A percentile compares a stretch with the other conserved stretches of the same genome.
Evolutionary conservation across 2,888 invertebrate species (phyloP).

Genomic region (Pachliopta kotzebuea): DNA sequence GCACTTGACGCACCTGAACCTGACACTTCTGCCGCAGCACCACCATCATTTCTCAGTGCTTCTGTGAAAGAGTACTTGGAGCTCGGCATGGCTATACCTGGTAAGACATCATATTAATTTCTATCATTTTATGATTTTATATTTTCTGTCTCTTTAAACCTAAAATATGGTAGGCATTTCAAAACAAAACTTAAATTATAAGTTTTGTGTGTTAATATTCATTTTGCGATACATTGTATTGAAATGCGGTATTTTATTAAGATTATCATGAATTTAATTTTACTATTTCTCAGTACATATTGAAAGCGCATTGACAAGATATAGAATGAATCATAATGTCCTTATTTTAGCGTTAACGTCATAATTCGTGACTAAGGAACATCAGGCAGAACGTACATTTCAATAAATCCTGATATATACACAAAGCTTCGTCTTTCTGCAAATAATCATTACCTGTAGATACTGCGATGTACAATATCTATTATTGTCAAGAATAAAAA

Average conservation of each 20-base stretch:
- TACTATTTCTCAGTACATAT: no score
- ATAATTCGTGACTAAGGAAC: constrained; percentile 13
- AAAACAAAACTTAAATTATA: no score
- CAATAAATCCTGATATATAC: constrained; percentile 10
- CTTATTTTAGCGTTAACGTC: constrained; percentile 6
- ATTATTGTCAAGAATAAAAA: no score
- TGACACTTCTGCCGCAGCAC: constrained; percentile 78
- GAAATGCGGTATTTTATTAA: no score
- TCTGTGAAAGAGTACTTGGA: constrained; percentile 92
- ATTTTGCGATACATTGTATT: no score
- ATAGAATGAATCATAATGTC: constrained; percentile 15
- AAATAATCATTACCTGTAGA: no score
- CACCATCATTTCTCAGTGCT: constrained; percentile 89
- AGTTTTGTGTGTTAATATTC: no score
- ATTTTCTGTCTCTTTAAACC: no score
- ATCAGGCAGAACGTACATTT: constrained; percentile 5
- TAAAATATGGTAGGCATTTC: no score
- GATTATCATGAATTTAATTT: no score
- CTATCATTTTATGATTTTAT: neutral
- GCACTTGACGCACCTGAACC: constrained; percentile 75
- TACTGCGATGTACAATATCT: no score
- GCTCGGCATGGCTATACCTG: constrained; percentile 93
- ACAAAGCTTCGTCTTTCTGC: no score
- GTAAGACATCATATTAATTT: constrained; percentile 67
- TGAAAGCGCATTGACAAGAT: neutral